Evolutionary conservation across 2,113 vertebrate species (phyloP), one percentile per base, ranked within the genome.

Genomic region (Himantopus leucocephalus): DNA sequence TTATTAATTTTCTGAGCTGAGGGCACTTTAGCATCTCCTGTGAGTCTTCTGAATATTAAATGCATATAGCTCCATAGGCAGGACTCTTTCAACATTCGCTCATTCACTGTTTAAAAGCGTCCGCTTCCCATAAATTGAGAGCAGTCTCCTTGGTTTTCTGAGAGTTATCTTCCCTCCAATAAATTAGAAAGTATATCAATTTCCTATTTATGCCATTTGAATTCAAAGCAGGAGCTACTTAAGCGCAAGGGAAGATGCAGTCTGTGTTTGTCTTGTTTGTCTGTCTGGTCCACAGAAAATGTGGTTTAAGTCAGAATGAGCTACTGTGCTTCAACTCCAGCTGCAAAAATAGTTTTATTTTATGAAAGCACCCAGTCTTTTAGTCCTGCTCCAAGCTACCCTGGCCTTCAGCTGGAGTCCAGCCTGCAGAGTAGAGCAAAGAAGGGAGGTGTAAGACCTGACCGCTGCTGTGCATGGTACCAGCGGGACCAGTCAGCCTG

Each of bases 161-260:
- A 96, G 97, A 97, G 72, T 90, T 97, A 97, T 94, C 96, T 97
- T 95, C 77, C 68, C 90, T 96, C 88, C 92, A 92, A 77, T 95
- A 97, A 93, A 97, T 98, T 97, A 97, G 94, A 96, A 97, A 97
- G 73, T 87, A 87, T 84, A 96, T 96, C 71, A 92, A 95, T 97
- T 97, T 97, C 94, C 76, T 91, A 96, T 68, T 96, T 94, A 91
- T 59, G 76, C 75, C 59, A 68, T 92, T 67, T 77, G 96, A 96
- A 96, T 97, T 64, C 90, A 93, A 97, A 97, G 94, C 95, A 96
- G 82, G 78, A 91, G 84, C 93, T 92, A 90, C 85, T 94, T 70
- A 91, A 95, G 85, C 13, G 13, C 47, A 77, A 43, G 85, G 85
- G 85, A 89, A 89, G 92, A 85, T 53, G 34, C 29, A 67, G 78